Evolutionary conservation across 2,797 vertebrate genomes (phyloP).

Genomic region (Manis pentadactyla): DNA sequence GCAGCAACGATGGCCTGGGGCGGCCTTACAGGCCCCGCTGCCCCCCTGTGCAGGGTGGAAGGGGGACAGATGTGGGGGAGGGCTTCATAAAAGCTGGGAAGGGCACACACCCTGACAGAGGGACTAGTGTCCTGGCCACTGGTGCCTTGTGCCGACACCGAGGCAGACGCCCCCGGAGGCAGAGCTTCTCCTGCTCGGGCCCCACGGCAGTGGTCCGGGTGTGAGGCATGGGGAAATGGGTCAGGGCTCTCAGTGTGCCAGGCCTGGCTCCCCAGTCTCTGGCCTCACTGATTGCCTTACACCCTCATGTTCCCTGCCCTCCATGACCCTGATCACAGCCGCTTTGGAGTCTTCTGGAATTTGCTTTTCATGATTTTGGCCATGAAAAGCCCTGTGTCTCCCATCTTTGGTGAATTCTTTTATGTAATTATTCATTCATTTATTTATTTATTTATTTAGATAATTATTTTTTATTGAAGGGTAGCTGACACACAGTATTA

Average conservation of each 20-base stretch:
- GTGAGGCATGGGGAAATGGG: background rate
- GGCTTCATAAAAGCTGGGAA: background rate
- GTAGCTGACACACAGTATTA: no score
- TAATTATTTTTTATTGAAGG: no score
- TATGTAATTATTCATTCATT: no score
- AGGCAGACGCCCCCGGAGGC: background rate
- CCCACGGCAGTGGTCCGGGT: background rate
- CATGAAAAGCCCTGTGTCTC: background rate
- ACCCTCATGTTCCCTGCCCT: background rate
- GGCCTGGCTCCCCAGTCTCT: background rate
- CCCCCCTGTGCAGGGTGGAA: background rate
- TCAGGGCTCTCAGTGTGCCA: background rate
- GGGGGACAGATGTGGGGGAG: no score
- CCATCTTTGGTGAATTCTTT: background rate
- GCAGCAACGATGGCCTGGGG: no score
- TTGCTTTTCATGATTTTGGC: background rate
- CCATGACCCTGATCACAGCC: background rate
- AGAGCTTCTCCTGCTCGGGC: background rate
- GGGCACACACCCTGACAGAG: background rate
- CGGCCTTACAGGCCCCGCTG: fast-evolving
- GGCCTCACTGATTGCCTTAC: background rate
- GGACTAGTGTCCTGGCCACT: background rate
- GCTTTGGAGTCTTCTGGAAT: background rate
- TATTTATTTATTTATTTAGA: no score
- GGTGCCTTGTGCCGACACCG: background rate